Evolutionary conservation across 2,797 vertebrate species (phyloP), one percentile per base, ranked within the genome.

Genomic region (Poecilia velifera): DNA sequence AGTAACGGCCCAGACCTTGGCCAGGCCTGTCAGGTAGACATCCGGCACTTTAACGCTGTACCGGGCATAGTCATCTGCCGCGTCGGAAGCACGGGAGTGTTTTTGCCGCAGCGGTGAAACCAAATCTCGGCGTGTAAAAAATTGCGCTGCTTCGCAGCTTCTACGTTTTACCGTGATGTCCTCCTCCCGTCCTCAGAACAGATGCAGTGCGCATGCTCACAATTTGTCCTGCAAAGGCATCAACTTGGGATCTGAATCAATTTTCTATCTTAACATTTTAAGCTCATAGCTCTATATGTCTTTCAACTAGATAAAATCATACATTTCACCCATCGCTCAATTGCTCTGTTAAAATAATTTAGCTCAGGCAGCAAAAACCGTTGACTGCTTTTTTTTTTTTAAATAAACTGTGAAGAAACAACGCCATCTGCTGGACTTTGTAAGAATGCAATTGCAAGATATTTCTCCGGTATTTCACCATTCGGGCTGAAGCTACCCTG

Each of bases 171-270:
- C 93, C 93, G 94, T 94, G 95, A 95, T 95, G 94, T 96, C 94
- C 90, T 93, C 93, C 90, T 93, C 93, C 90, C 88, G 93, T 92
- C 92, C 93, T 93, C 87, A 87, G 89, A 91, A 87, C 91, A 72
- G 92, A 93, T 90, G 90, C 91, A 93, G 90, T 94, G 94, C 95
- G 95, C 95, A 95, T 95, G 95, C 95, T 74, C 94, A 94, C 75
- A 92, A 49, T 76, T 91, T 82, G 80, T 84, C 83, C 81, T 88
- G 80, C 74, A 62, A 88, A 86, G 88, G 85, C 77, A 76, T 82
- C 79, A 73, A 89, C 25, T 82, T 82, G 62, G 80, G 83, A 3
- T 80, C 43, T 47, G 20, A 16, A 1, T 45, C 3, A 2, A 0
- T 4, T 41, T 59, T 41, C 25, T 59, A 2, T 0, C 22, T 13